Percentiles rank a stretch among this genome's conserved stretches.
Conservation (phyloP, 35 echinoderm and acorn worm genomes). For the Apostichopus japonicus region DNA sequence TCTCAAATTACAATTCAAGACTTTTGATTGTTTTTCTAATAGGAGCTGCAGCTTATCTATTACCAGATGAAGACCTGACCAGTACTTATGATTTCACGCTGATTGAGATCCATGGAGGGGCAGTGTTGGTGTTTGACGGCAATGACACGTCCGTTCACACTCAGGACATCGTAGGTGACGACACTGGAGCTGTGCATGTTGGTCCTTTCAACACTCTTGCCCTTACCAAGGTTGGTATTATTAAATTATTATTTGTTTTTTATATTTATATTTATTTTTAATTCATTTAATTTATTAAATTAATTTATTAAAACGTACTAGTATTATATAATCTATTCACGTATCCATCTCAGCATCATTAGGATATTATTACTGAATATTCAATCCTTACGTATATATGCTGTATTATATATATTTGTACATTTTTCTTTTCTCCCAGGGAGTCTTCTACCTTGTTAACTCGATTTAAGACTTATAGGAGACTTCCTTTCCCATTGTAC, state of each 20-base stretch:
- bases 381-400: no score
- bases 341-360: no score
- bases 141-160: constrained; percentile 62
- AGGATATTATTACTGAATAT: no score
- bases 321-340: no score
- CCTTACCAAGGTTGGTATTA: constrained; percentile 65
- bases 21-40: neutral
- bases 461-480: no score
- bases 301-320: no score
- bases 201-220: constrained; percentile 72
- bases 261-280: no score
- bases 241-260: neutral
- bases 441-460: no score
- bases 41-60: constrained; percentile 80
- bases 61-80: constrained; percentile 56
- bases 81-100: constrained; percentile 72
- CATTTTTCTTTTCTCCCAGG: no score
- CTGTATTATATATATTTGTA: no score
- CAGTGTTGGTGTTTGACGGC: constrained; percentile 63
- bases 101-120: constrained; percentile 81
- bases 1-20: neutral
- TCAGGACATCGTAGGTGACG: constrained; percentile 69
- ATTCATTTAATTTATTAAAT: no score
- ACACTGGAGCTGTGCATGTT: constrained; percentile 83
- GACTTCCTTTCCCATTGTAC: no score